A percentile compares a stretch with the other conserved stretches of the same genome.
Evolutionary conservation across 2,113 vertebrate genomes (phyloP).

Genomic region (Heteronetta atricapilla): DNA sequence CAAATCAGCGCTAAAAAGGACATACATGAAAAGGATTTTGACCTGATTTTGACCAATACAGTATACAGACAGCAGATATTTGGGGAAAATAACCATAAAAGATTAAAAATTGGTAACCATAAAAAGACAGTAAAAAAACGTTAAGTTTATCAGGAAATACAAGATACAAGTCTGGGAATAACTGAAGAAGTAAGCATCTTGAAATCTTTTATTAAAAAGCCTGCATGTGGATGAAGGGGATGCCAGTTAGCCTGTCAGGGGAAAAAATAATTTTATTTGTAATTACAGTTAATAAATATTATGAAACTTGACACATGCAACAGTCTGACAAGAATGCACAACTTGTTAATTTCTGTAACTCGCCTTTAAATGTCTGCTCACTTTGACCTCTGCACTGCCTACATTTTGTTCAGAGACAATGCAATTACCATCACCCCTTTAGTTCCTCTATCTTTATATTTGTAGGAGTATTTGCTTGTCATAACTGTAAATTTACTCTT

Average conservation of each 20-base stretch:
- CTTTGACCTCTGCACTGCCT: neutral
- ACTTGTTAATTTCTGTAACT: neutral
- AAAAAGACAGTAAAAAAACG: neutral
- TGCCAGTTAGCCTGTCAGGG: neutral
- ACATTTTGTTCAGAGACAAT: neutral
- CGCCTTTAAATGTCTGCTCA: neutral
- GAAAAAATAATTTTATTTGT: neutral
- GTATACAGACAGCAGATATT: neutral
- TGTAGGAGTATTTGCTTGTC: neutral
- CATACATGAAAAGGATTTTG: neutral
- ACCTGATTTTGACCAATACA: neutral
- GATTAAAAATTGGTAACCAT: neutral
- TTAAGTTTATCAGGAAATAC: neutral
- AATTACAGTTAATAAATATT: neutral
- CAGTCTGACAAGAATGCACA: neutral
- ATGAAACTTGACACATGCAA: neutral
- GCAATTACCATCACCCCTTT: neutral
- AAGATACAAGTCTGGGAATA: neutral
- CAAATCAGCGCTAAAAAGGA: neutral
- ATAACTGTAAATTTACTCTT: neutral
- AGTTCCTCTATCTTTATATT: neutral
- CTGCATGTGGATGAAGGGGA: neutral
- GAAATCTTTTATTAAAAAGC: neutral
- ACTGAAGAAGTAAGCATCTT: neutral
- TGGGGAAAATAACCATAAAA: neutral